Conservation (phyloP, 2,113 vertebrate genomes). For the Sorex fumeus region DNA sequence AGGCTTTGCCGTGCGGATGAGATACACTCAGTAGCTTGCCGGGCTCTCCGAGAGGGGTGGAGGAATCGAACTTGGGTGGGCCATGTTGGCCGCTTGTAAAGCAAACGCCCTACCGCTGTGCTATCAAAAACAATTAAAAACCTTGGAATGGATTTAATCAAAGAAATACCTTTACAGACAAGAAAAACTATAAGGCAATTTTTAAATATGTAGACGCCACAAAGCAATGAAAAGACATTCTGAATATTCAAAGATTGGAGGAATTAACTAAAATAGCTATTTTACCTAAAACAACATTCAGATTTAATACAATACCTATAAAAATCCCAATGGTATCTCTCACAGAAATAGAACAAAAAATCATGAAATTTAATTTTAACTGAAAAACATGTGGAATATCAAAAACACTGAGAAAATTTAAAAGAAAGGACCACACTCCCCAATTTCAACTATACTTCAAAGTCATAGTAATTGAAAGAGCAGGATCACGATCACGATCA, state of each 20-base stretch:
- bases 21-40: no score
- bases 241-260: neutral
- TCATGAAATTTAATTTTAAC: neutral
- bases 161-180: neutral
- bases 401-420: neutral
- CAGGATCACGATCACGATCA: no score
- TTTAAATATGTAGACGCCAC: neutral
- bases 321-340: neutral
- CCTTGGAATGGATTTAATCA: neutral
- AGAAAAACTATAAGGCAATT: neutral
- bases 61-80: no score
- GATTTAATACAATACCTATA: no score
- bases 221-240: neutral
- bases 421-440: neutral
- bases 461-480: neutral
- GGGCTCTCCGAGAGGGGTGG: no score
- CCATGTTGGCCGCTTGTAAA: no score
- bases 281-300: no score
- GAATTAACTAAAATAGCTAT: neutral
- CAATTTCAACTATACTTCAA: neutral
- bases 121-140: neutral
- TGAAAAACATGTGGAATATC: neutral
- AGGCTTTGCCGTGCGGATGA: no score
- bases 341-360: neutral
- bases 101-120: no score